Base-by-base conservation (phyloP, 2,797 vertebrate species). In the Sebastes matsubarae region DNA sequence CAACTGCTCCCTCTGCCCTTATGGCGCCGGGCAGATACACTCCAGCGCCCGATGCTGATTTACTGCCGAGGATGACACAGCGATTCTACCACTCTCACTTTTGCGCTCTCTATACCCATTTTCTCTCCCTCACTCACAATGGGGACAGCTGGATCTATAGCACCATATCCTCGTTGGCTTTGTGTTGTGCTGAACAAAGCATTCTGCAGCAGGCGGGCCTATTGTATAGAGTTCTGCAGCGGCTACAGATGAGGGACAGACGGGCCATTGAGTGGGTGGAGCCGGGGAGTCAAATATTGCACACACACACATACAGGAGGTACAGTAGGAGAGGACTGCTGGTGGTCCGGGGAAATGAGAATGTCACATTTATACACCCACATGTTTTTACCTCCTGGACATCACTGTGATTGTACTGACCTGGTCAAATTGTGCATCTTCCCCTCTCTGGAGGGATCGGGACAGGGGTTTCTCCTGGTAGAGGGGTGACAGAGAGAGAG, bases 361-460 rank as follows among this genome's bases (percentile, higher is more conserved):
- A 18, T 36, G 32, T 34, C 59, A 78, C 42, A 46, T 54, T 59
- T 25, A 65, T 14, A 61, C 50, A 42, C 25, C 18, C 25, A 42
- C 52, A 20, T 2, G 8, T 16, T 59, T 58, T 58, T 42, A 42
- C 38, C 38, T 42, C 7, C 42, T 46, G 42, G 42, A 18, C 16
- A 8, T 46, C 16, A 27, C 22, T 7, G 20, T 1, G 8, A 38
- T 6, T 58, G 11, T 18, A 90, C 95, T 89, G 93, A 99, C 99
- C 98, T 99, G 99, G 95, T 99, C 99, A 97, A 99, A 99, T 94
- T 99, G 99, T 94, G 98, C 95, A 95, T 99, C 98, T 96, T 99
- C 99, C 88, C 99, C 99, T 96, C 99, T 97, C 93, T 99, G 99
- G 77, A 99, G 97, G 87, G 98, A 99, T 93, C 98, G 96, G 87